phyloP scores from a whole-genome alignment of 2,888 invertebrate genomes.

The Phrixothrix hirtus region DNA sequence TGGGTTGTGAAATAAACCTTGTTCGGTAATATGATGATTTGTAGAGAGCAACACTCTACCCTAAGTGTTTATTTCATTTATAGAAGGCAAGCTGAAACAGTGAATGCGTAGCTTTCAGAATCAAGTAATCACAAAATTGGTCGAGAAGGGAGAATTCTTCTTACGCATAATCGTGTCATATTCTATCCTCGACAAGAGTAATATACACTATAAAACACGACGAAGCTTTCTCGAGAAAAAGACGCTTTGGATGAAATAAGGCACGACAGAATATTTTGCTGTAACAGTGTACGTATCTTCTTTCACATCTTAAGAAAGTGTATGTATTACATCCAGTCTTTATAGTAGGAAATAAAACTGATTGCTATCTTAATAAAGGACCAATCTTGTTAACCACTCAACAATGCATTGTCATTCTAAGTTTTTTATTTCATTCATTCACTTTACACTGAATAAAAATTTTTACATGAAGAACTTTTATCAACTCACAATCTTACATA shows the following conservation, averaged over 20 bases:
- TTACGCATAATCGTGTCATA: conserved; percentile 56
- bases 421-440: conserved; percentile 40
- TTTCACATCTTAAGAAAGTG: conserved; percentile 50
- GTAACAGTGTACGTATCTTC: conserved; percentile 34
- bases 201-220: conserved; percentile 35
- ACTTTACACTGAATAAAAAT: conserved; percentile 32
- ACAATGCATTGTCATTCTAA: conserved; percentile 48
- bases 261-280: conserved; percentile 19
- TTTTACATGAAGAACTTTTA: conserved; percentile 18
- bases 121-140: conserved; percentile 56
- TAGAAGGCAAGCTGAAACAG: conserved; percentile 45
- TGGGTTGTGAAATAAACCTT: conserved; percentile 17
- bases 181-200: conserved; percentile 40
- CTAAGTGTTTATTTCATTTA: conserved; percentile 43
- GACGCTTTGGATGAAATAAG: conserved; percentile 11
- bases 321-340: conserved; percentile 54
- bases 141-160: conserved; percentile 38
- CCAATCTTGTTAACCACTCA: conserved; percentile 56
- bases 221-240: conserved; percentile 26
- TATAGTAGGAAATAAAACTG: conserved; percentile 57
- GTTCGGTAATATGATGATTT: conserved; percentile 27
- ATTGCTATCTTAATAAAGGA: conserved; percentile 58
- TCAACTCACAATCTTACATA: no score
- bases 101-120: conserved; percentile 46
- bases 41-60: conserved; percentile 26